phyloP scores from a whole-genome alignment of 2,113 vertebrate species.

The Sander vitreus region DNA sequence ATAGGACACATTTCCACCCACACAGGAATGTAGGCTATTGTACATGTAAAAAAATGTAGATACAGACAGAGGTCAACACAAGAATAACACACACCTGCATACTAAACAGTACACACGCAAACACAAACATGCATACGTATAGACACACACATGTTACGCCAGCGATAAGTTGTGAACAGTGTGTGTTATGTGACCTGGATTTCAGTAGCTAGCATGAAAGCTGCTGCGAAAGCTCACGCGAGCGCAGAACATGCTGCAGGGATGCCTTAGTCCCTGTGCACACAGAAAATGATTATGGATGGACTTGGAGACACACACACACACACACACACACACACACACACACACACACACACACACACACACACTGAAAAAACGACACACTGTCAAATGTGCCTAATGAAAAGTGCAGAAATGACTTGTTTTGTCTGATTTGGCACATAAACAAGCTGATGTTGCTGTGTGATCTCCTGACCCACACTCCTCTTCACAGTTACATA shows the following conservation, averaged over 20 bases:
- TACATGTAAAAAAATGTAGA: background rate
- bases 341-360: too few relatives aligned
- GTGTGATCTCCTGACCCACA: slow-evolving; percentile 59
- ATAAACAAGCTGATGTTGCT: slow-evolving; percentile 17
- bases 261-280: slow-evolving; percentile 37
- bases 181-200: slow-evolving; percentile 75
- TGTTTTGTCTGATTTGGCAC: slow-evolving; percentile 15
- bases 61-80: background rate
- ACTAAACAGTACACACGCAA: background rate
- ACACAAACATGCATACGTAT: background rate
- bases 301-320: background rate
- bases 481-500: slow-evolving; percentile 26
- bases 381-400: slow-evolving; percentile 16
- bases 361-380: background rate
- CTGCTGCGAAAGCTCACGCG: slow-evolving; percentile 59
- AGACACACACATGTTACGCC: slow-evolving; percentile 27
- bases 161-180: slow-evolving; percentile 25
- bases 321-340: too few relatives aligned
- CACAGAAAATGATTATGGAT: slow-evolving; percentile 28
- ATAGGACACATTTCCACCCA: background rate
- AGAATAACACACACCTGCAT: background rate
- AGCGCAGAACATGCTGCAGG: slow-evolving; percentile 71
- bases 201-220: slow-evolving; percentile 67
- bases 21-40: background rate
- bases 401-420: slow-evolving; percentile 32